phyloP scores from a whole-genome alignment of 2,888 invertebrate genomes.

The Diarsia rubi region DNA sequence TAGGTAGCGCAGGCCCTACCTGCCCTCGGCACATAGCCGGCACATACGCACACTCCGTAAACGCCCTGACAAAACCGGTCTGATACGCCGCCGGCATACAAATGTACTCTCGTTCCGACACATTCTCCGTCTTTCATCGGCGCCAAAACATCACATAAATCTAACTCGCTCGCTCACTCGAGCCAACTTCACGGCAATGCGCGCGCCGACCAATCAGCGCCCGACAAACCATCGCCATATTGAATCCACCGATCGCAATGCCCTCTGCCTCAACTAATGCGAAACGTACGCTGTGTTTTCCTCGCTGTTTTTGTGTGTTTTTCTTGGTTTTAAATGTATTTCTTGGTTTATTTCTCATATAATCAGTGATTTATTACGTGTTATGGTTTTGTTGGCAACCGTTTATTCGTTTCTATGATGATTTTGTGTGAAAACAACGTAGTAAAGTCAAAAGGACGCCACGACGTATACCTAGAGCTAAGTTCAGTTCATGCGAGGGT shows the following conservation, averaged over 20 bases:
- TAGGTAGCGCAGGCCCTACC: constrained; percentile 83
- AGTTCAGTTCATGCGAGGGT: constrained; percentile 78
- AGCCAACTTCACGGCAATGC: constrained; percentile 85
- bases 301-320: constrained; percentile 84
- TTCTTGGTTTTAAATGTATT: constrained; percentile 76
- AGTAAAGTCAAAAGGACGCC: constrained; percentile 78
- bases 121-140: constrained; percentile 89
- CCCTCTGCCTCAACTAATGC: constrained; percentile 84
- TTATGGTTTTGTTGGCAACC: constrained; percentile 61
- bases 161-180: constrained; percentile 85
- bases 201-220: constrained; percentile 80
- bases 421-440: constrained; percentile 71
- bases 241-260: constrained; percentile 82
- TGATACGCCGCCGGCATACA: constrained; percentile 85
- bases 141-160: constrained; percentile 89
- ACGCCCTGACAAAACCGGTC: constrained; percentile 90
- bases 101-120: constrained; percentile 86
- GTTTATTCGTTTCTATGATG: constrained; percentile 64
- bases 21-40: constrained; percentile 86
- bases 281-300: constrained; percentile 81
- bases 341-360: constrained; percentile 66
- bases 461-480: constrained; percentile 78
- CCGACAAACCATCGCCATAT: constrained; percentile 87
- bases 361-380: constrained; percentile 78
- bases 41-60: constrained; percentile 86